These are phyloP conservation scores for Poliocrania exsul DNA, from an alignment of 2,797 vertebrate species.

Conservation along the genomic window DNA sequence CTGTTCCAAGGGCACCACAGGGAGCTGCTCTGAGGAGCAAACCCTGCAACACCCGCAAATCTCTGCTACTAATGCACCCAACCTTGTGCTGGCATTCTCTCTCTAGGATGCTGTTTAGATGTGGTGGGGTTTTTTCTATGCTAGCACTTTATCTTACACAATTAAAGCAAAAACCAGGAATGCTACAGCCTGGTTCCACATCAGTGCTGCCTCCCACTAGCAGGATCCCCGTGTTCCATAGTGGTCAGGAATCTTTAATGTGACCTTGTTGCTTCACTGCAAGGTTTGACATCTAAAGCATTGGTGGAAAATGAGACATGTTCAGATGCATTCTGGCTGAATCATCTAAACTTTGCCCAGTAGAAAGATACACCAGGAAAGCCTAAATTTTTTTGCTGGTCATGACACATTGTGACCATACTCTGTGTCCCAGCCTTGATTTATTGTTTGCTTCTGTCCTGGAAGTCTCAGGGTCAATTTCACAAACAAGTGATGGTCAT, in stretches of 20 bases:
- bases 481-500: not conserved
- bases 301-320: not conserved
- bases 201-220: not conserved
- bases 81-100: not conserved
- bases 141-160: not conserved
- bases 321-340: not conserved
- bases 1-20: fast-evolving
- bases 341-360: not conserved
- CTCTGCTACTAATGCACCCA: slow-evolving; percentile 42
- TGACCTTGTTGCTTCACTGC: not conserved
- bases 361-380: not conserved
- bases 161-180: not conserved
- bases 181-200: not conserved
- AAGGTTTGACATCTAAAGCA: not conserved
- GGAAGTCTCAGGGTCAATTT: not conserved
- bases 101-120: not conserved
- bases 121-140: not conserved
- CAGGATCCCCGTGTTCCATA: fast-evolving
- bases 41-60: not conserved
- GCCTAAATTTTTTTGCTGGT: not conserved
- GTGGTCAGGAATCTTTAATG: not conserved
- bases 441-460: not conserved
- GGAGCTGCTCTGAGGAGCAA: not conserved
- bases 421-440: not conserved
- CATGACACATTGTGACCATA: fast-evolving